Evolutionary conservation across 2,797 vertebrate species (phyloP), one percentile per base, ranked within the genome.

Genomic region (Chrosomus eos): DNA sequence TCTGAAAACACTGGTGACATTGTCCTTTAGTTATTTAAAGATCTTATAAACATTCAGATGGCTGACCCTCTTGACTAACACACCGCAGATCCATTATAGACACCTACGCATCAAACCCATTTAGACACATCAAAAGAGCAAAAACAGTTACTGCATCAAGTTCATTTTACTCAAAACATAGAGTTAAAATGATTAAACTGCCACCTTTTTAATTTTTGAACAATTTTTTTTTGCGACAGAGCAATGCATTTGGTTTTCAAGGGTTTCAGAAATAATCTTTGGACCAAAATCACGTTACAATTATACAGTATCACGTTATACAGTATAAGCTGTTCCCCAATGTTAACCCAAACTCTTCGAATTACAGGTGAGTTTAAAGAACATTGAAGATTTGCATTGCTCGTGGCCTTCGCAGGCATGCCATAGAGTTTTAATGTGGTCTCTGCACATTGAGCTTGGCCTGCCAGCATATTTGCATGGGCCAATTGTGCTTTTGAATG

Each of bases 401-500:
- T 73, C 73, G 19, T 77, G 8, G 48, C 80, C 67, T 73, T 18
- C 11, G 64, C 40, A 66, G 26, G 26, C 68, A 45, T 58, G 58
- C 38, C 67, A 70, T 36, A 10, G 85, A 51, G 83, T 88, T 89
- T 88, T 81, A 88, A 84, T 88, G 83, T 76, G 82, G 84, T 62
- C 26, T 83, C 51, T 23, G 71, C 81, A 48, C 84, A 58, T 80
- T 83, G 66, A 51, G 81, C 71, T 31, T 81, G 79, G 60, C 81
- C 40, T 73, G 80, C 71, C 43, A 66, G 48, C 40, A 38, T 81
- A 93, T 96, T 96, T 96, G 94, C 94, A 94, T 95, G 90, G 55
- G 84, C 86, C 90, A 88, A 92, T 93, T 92, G 71, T 92, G 91
- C 91, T 86, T 90, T 90, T 86, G 53, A 81, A 91, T 90, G 89